Conservation (phyloP, 1,140 invertebrate genomes). For the Neotoxoptera formosana region DNA sequence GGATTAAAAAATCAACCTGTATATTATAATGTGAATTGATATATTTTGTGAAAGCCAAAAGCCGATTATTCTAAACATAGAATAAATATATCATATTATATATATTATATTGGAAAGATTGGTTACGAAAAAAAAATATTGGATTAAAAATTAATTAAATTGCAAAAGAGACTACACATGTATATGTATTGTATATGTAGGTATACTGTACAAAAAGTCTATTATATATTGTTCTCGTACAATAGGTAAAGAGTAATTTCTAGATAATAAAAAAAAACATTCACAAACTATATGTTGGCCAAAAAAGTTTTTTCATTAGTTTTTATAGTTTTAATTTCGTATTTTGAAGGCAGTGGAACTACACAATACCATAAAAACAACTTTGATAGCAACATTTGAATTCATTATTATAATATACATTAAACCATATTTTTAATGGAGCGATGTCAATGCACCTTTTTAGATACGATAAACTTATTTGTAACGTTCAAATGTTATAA, state of each 20-base stretch:
- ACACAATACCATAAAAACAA: neutral
- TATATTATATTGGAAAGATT: neutral
- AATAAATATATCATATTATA: neutral
- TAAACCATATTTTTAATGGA: constrained; percentile 10
- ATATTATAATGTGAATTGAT: neutral
- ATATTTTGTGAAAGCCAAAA: neutral
- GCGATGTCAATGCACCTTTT: neutral
- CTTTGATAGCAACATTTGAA: neutral
- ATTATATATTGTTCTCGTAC: neutral
- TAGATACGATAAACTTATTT: neutral
- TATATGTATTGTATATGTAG: neutral
- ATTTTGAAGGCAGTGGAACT: neutral
- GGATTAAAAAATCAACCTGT: too few species aligned
- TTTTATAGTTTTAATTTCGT: constrained; percentile 42
- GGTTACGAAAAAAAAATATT: neutral
- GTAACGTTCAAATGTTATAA: neutral
- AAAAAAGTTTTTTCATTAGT: constrained; percentile 47
- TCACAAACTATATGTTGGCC: neutral
- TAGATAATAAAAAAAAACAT: constrained; percentile 14
- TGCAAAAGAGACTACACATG: neutral
- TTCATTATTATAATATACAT: constrained; percentile 9
- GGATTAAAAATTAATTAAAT: constrained; percentile 6
- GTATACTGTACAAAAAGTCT: neutral
- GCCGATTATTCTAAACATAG: neutral
- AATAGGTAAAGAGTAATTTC: neutral